These are phyloP conservation scores for Drosophila triauraria DNA, from an alignment of 1,140 invertebrate species.

Conservation along the genomic window DNA sequence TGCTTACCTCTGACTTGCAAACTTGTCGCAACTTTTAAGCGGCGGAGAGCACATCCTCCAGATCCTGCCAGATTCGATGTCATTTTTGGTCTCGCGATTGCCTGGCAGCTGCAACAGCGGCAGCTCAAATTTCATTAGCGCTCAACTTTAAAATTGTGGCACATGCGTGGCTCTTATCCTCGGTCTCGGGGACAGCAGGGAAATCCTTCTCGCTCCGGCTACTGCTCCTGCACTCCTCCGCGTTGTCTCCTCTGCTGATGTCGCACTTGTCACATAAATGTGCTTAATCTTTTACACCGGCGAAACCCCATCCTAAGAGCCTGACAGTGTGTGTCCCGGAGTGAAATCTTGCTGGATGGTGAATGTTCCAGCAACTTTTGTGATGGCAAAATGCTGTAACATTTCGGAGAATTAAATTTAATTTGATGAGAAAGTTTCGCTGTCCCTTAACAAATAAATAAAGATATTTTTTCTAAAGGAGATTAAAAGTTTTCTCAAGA, in stretches of 20 bases:
- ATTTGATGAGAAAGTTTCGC: slow-evolving; percentile 12
- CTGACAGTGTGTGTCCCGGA: slow-evolving; percentile 36
- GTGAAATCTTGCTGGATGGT: slow-evolving; percentile 18
- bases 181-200: not conserved
- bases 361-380: slow-evolving; percentile 27
- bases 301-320: slow-evolving; percentile 17
- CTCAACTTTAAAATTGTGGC: slow-evolving; percentile 75
- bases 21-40: slow-evolving; percentile 8
- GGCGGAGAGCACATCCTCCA: not conserved
- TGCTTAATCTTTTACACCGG: slow-evolving; percentile 77
- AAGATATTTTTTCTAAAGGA: slow-evolving; percentile 1
- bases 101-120: slow-evolving; percentile 34
- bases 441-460: slow-evolving; percentile 8
- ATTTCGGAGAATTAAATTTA: slow-evolving; percentile 43
- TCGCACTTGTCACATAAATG: slow-evolving; percentile 74
- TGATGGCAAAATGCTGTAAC: slow-evolving; percentile 31
- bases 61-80: not conserved
- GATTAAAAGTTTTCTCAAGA: slow-evolving; percentile 3
- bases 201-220: not conserved
- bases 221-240: not conserved
- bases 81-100: slow-evolving; percentile 38
- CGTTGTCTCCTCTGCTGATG: slow-evolving; percentile 43
- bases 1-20: slow-evolving; percentile 3
- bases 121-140: slow-evolving; percentile 73
- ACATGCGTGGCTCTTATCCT: slow-evolving; percentile 61